These are phyloP conservation scores for Eumerus sabulonum DNA, from an alignment of 2,888 invertebrate genomes.

Conservation along the genomic window DNA sequence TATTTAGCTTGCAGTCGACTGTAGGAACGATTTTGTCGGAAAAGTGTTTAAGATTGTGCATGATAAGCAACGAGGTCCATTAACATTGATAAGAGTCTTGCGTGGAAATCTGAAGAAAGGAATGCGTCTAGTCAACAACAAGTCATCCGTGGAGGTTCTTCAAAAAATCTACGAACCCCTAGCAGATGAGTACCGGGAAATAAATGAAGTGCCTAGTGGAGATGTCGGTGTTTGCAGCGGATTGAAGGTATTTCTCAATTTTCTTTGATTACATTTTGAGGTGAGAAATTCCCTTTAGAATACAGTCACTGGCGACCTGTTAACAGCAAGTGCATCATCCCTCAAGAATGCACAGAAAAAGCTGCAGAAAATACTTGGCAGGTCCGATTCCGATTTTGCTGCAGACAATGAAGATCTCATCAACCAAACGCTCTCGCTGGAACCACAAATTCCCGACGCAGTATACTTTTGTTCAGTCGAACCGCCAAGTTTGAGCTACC, in stretches of 20 bases:
- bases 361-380: slow-evolving; percentile 72
- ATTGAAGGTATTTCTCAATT: slow-evolving; percentile 83
- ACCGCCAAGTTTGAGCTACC: slow-evolving; percentile 88
- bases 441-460: slow-evolving; percentile 91
- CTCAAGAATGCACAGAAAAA: slow-evolving; percentile 82
- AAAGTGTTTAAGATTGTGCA: slow-evolving; percentile 96
- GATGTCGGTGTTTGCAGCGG: slow-evolving; percentile 95
- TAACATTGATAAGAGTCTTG: slow-evolving; percentile 92
- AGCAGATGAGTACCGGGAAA: slow-evolving; percentile 93
- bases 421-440: slow-evolving; percentile 77
- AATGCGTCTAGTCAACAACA: slow-evolving; percentile 74
- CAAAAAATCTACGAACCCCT: slow-evolving; percentile 83
- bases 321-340: slow-evolving; percentile 82
- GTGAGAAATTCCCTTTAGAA: slow-evolving; percentile 72
- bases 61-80: slow-evolving; percentile 91
- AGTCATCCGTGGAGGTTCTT: slow-evolving; percentile 73
- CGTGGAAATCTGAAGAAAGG: slow-evolving; percentile 86
- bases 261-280: background rate
- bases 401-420: slow-evolving; percentile 71
- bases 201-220: slow-evolving; percentile 84
- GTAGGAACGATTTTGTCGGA: slow-evolving; percentile 84
- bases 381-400: slow-evolving; percentile 72
- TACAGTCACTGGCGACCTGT: slow-evolving; percentile 88
- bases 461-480: slow-evolving; percentile 98
- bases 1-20: slow-evolving; percentile 30